Base-by-base conservation (phyloP, 2,797 vertebrate genomes). In the Acipenser transmontanus region DNA sequence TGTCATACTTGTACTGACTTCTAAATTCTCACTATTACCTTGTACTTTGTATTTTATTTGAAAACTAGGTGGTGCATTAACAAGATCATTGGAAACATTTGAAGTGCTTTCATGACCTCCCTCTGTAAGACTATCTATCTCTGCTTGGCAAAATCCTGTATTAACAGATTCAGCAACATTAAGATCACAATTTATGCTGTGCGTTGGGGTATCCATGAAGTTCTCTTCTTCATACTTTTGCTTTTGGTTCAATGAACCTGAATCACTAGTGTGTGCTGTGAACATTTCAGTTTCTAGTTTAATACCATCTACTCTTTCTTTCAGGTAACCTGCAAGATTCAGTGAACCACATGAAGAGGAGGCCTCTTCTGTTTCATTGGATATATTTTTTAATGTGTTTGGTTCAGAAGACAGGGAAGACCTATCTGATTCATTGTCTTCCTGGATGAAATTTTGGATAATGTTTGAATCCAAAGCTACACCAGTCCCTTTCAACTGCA, bases 351-450 rank as follows among this genome's bases (percentile, higher is more conserved):
- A 20, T 2, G 13, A 47, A 0, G 47, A 71, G 66, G 69, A 71
- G 67, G 73, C 49, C 34, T 34, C 68, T 47, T 69, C 57, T 69
- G 73, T 65, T 17, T 76, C 72, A 2, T 1, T 2, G 9, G 54
- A 11, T 7, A 7, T 7, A 59, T 63, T 34, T 6, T 8, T 65
- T 7, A 17, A 49, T 14, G 13, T 71, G 10, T 57, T 70, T 64
- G 79, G 64, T 49, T 68, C 77, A 59, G 20, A 74, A 17, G 61
- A 73, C 62, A 72, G 74, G 61, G 61, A 69, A 7, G 75, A 71
- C 59, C 65, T 9, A 47, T 65, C 73, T 51, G 70, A 72, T 62
- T 79, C 73, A 59, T 72, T 66, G 50, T 72, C 69, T 50, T 68
- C 66, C 59, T 70, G 70, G 69, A 59, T 73, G 50, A 57, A 34